These are phyloP conservation scores for Syritta pipiens DNA, from an alignment of 2,888 invertebrate species.

Conservation along the genomic window DNA sequence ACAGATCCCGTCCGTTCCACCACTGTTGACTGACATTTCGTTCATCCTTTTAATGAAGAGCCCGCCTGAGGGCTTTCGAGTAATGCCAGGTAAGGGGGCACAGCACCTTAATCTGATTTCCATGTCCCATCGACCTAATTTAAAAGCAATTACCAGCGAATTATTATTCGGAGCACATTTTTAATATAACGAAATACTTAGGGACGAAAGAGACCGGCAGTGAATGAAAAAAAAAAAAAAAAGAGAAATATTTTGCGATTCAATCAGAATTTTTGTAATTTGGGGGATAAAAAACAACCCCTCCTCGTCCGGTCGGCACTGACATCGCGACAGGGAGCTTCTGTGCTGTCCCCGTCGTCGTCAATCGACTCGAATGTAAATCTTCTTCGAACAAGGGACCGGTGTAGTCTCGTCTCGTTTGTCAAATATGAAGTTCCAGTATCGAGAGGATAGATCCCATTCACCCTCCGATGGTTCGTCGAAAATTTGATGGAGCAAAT, in stretches of 20 bases:
- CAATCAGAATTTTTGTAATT: conserved; percentile 61
- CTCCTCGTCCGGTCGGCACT: too few relatives aligned
- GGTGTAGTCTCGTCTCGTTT: conserved; percentile 24
- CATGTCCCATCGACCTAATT: conserved; percentile 68
- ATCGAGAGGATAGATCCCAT: conserved; percentile 59
- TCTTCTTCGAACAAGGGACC: conserved; percentile 14
- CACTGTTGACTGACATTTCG: conserved; percentile 35
- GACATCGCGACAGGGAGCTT: conserved; percentile 1
- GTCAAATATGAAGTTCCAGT: conserved; percentile 57
- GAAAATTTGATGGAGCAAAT: conserved; percentile 69
- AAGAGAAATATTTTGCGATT: conserved; percentile 48
- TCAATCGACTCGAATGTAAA: conserved; percentile 39
- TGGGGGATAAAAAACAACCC: conserved; percentile 40
- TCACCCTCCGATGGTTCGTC: conserved; percentile 47
- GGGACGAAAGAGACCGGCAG: too few relatives aligned
- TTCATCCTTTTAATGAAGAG: conserved; percentile 56
- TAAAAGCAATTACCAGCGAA: conserved; percentile 68
- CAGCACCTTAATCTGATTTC: conserved; percentile 60
- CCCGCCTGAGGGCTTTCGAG: conserved; percentile 31
- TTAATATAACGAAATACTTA: conserved; percentile 58
- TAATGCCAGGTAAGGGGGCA: conserved; percentile 39
- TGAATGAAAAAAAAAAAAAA: conserved; percentile 3
- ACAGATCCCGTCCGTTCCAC: neutral
- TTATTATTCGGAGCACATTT: conserved; percentile 66
- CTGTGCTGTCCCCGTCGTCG: too few relatives aligned